These are phyloP conservation scores for Eunapius fragilis DNA, from an alignment of 37 sponge, comb jelly and placozoan genomes.

Conservation along the genomic window DNA sequence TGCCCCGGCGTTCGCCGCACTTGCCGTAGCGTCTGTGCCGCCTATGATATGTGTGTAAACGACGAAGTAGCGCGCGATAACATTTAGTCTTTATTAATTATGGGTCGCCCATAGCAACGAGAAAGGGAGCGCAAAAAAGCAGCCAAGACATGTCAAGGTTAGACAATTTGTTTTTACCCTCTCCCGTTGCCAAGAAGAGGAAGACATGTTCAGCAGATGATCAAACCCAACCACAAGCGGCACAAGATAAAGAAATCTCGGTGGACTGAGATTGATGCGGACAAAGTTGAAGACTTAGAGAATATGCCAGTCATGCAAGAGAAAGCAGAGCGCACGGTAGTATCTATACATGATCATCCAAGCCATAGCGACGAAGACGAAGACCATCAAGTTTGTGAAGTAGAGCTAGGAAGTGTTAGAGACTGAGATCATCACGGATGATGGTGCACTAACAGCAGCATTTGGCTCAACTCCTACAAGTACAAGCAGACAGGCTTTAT, in stretches of 20 bases:
- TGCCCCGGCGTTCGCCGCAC: too few relatives aligned
- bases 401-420: not conserved
- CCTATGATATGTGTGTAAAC: too few relatives aligned
- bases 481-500: not conserved
- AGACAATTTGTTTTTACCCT: not conserved
- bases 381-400: not conserved
- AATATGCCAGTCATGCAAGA: not conserved
- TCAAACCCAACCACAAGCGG: not conserved
- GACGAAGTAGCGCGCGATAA: not conserved
- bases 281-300: not conserved
- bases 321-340: not conserved
- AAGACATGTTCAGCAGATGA: not conserved
- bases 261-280: not conserved
- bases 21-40: too few relatives aligned
- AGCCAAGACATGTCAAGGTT: not conserved
- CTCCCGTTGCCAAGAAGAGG: not conserved
- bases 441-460: too few relatives aligned
- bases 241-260: not conserved
- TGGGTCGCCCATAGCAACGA: not conserved
- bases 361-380: not conserved
- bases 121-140: not conserved
- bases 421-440: not conserved
- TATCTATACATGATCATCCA: not conserved
- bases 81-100: not conserved
- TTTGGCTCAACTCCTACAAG: not conserved